These are phyloP conservation scores for Molanna angustata DNA, from an alignment of 2,888 invertebrate species.

Conservation along the genomic window DNA sequence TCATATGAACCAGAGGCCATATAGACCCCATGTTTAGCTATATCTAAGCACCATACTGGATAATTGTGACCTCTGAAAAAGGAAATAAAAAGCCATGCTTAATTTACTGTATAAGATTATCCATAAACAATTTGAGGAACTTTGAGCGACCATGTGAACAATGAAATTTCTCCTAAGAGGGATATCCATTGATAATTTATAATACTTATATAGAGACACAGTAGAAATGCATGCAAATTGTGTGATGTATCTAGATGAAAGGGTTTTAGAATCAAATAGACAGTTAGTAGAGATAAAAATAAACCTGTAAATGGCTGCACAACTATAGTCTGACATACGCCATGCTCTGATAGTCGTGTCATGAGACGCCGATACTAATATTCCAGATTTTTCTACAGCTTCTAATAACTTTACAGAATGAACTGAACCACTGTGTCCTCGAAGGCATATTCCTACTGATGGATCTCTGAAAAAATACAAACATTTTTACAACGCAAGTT, in stretches of 20 bases:
- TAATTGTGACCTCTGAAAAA: slow-evolving; percentile 76
- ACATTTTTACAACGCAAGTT: too few species aligned
- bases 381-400: slow-evolving; percentile 55
- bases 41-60: slow-evolving; percentile 85
- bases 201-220: too few species aligned
- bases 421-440: slow-evolving; percentile 72
- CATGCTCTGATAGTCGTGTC: slow-evolving; percentile 77
- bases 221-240: too few species aligned
- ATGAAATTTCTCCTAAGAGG: too few species aligned
- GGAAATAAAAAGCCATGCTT: too few species aligned
- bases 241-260: too few species aligned
- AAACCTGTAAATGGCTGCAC: slow-evolving; percentile 68
- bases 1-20: slow-evolving; percentile 81
- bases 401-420: slow-evolving; percentile 63
- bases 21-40: slow-evolving; percentile 62
- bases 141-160: too few species aligned
- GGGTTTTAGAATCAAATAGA: too few species aligned
- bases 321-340: slow-evolving; percentile 66
- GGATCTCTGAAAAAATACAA: slow-evolving; percentile 55
- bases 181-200: too few species aligned
- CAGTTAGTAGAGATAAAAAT: too few species aligned
- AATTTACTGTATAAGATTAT: too few species aligned
- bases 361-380: slow-evolving; percentile 71
- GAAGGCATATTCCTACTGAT: slow-evolving; percentile 59
- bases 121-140: too few species aligned